A percentile compares a stretch with the other conserved stretches of the same genome.
phyloP scores from a whole-genome alignment of 2,888 invertebrate genomes.

The Plemyria rubiginata region DNA sequence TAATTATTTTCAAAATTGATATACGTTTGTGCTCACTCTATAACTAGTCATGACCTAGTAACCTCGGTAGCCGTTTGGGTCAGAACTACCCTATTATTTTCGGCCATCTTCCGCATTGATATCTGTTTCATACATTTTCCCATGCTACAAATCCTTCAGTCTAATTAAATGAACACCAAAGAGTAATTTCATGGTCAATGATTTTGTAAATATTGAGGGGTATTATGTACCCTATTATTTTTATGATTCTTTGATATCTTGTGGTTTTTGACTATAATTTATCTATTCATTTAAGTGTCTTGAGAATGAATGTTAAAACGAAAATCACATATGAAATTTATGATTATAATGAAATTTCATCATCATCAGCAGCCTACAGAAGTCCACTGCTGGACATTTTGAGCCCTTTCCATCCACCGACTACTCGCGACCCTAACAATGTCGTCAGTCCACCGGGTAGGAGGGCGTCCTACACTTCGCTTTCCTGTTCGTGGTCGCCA shows the following conservation, averaged over 20 bases:
- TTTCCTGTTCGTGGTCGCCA: too few relatives aligned
- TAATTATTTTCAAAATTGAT: conserved; percentile 17
- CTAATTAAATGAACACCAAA: conserved; percentile 39
- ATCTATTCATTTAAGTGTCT: background rate
- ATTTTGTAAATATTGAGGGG: conserved; percentile 43
- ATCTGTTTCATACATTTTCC: conserved; percentile 42
- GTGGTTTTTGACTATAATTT: conserved; percentile 1
- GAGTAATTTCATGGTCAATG: conserved; percentile 49
- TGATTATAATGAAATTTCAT: too few relatives aligned
- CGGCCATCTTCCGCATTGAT: conserved; percentile 12
- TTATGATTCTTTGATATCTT: conserved; percentile 9
- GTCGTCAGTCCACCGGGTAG: too few relatives aligned
- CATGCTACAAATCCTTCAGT: conserved; percentile 45
- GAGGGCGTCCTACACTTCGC: too few relatives aligned
- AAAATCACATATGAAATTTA: too few relatives aligned
- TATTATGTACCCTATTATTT: conserved; percentile 42
- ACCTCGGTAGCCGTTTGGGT: conserved; percentile 20
- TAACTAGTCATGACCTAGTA: conserved; percentile 30
- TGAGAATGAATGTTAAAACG: background rate
- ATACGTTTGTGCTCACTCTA: conserved; percentile 12
- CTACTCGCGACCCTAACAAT: too few relatives aligned
- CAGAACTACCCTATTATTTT: conserved; percentile 22
- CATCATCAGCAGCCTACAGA: too few relatives aligned
- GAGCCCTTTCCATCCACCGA: too few relatives aligned
- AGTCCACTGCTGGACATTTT: too few relatives aligned